Conservation (phyloP, 2,888 invertebrate genomes). For the Meliscaeva auricollis region DNA sequence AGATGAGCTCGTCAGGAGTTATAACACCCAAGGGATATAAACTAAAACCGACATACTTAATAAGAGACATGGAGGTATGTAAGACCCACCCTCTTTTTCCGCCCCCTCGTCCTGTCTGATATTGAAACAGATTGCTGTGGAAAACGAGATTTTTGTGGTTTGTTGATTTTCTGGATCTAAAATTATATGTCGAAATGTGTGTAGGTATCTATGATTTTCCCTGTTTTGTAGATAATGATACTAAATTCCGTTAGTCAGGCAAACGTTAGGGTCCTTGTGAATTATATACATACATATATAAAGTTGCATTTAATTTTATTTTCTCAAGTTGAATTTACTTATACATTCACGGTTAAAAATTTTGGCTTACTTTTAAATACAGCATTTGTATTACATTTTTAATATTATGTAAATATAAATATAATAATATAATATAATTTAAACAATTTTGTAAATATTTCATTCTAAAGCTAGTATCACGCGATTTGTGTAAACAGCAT, state of each 20-base stretch:
- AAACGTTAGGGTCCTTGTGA: too few species aligned
- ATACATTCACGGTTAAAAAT: too few species aligned
- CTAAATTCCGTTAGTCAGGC: too few species aligned
- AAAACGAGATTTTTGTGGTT: constrained; percentile 66
- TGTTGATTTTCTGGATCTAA: constrained; percentile 60
- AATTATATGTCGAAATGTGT: constrained; percentile 37
- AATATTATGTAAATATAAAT: too few species aligned
- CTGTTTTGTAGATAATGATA: too few species aligned
- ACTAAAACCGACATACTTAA: constrained; percentile 74
- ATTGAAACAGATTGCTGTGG: constrained; percentile 83
- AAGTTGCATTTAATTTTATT: constrained; percentile 62
- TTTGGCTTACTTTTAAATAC: too few species aligned
- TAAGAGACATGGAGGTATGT: constrained; percentile 54
- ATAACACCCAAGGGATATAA: constrained; percentile 83
- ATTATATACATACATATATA: too few species aligned
- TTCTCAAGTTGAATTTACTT: constrained; percentile 40
- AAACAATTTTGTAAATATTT: too few species aligned
- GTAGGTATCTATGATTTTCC: constrained; percentile 4
- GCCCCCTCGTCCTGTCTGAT: constrained; percentile 80
- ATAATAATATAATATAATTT: too few species aligned
- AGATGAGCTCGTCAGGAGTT: constrained; percentile 84
- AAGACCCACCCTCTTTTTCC: constrained; percentile 65
- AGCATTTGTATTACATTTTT: too few species aligned
- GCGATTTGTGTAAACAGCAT: too few species aligned
- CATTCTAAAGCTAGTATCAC: too few species aligned